Percentiles rank a stretch among this genome's conserved stretches.
These are phyloP conservation scores for Exocentrus adspersus DNA, from an alignment of 2,888 invertebrate genomes.

Conservation along the genomic window DNA sequence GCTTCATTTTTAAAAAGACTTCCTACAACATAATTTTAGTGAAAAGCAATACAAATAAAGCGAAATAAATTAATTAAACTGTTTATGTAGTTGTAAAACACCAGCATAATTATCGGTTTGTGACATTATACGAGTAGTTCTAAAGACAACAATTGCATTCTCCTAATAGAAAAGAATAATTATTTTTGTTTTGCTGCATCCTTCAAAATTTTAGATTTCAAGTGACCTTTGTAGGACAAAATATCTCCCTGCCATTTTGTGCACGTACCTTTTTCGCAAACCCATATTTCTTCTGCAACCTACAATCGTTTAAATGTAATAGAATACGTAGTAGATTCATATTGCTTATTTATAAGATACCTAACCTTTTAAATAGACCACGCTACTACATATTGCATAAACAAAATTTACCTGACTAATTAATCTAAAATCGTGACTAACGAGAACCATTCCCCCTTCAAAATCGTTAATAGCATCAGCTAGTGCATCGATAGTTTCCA, in stretches of 20 bases:
- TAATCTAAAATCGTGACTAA: conserved; percentile 99
- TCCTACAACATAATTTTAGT: conserved; percentile 9
- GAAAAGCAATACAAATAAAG: conserved; percentile 22
- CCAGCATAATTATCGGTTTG: conserved; percentile 13
- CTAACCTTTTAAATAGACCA: neutral
- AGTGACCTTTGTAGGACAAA: conserved; percentile 93
- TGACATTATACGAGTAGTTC: conserved; percentile 11
- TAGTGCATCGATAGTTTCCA: conserved; percentile 98
- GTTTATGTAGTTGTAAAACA: conserved; percentile 24
- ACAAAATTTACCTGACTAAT: conserved; percentile 86
- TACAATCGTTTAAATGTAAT: no score
- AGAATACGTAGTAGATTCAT: no score
- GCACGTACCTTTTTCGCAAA: conserved; percentile 94
- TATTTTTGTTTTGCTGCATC: conserved; percentile 68
- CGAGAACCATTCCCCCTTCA: conserved; percentile 98
- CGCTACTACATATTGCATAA: neutral
- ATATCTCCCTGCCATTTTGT: conserved; percentile 99
- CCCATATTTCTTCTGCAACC: conserved; percentile 99
- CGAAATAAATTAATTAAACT: conserved; percentile 36
- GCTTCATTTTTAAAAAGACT: conserved; percentile 14
- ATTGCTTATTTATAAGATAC: no score
- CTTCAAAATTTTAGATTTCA: conserved; percentile 87
- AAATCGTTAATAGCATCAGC: conserved; percentile 98
- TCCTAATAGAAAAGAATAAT: conserved; percentile 43
- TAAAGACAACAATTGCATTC: conserved; percentile 9